Percentiles rank a stretch among this genome's conserved stretches.
Conservation (phyloP, 2,113 vertebrate species). For the Apteryx mantelli region DNA sequence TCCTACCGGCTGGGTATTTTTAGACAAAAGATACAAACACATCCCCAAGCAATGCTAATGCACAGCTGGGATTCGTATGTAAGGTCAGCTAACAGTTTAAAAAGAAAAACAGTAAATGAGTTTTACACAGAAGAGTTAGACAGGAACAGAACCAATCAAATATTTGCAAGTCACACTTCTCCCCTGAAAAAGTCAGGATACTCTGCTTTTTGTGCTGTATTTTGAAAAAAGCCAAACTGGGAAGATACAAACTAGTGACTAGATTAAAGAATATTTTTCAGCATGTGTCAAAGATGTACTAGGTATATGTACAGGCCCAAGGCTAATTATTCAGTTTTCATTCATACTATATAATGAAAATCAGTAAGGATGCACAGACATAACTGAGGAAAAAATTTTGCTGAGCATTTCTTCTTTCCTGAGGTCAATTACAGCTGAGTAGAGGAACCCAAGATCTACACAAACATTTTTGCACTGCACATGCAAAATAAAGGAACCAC, state of each 20-base stretch:
- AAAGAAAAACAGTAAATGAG: constrained; percentile 77
- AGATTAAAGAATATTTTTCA: constrained; percentile 1
- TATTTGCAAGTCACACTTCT: constrained; percentile 57
- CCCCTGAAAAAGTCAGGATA: constrained; percentile 29
- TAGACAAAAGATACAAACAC: constrained; percentile 86
- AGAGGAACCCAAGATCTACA: neutral
- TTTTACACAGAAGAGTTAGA: constrained; percentile 68
- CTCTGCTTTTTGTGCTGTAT: neutral
- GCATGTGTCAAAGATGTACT: neutral
- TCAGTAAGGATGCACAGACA: neutral
- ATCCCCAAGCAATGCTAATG: constrained; percentile 83
- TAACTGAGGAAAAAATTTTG: neutral
- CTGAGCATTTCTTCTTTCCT: neutral
- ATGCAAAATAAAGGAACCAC: neutral
- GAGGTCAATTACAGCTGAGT: neutral
- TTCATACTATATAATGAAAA: neutral
- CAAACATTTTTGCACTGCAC: neutral
- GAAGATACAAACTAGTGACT: neutral
- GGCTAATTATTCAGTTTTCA: neutral
- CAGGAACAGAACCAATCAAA: constrained; percentile 60
- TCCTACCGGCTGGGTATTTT: constrained; percentile 83
- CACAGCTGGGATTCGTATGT: constrained; percentile 79
- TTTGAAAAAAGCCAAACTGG: constrained; percentile 7
- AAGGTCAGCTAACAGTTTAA: constrained; percentile 80
- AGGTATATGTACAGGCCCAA: neutral